A percentile compares a stretch with the other conserved stretches of the same genome.
Evolutionary conservation across 2,113 vertebrate species (phyloP).

Genomic region (Chionis minor): DNA sequence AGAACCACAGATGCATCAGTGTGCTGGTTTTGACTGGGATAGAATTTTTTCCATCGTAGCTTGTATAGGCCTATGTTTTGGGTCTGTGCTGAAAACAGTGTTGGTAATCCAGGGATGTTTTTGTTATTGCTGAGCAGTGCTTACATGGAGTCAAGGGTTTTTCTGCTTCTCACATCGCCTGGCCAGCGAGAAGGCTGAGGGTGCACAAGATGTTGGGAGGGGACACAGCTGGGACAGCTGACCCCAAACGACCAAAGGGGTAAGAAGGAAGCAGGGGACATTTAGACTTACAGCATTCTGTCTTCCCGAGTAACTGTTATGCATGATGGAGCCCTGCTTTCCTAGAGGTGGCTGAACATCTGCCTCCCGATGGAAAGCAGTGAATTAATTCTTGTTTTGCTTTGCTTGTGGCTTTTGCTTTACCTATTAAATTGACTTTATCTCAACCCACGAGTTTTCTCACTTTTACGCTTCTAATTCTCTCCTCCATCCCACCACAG

Average conservation of each 20-base stretch:
- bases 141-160: neutral
- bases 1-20: neutral
- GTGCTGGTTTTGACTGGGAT: neutral
- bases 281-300: neutral
- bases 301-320: neutral
- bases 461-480: neutral
- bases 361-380: neutral
- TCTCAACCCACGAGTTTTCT: neutral
- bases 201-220: neutral
- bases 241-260: neutral
- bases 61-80: neutral
- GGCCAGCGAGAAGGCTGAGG: neutral
- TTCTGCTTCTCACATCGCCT: neutral
- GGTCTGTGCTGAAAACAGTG: neutral
- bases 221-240: neutral
- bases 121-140: neutral
- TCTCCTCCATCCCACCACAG: neutral
- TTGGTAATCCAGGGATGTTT: neutral
- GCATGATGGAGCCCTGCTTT: neutral
- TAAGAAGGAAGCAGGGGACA: neutral
- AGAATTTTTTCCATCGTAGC: neutral
- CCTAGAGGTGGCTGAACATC: neutral
- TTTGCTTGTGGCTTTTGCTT: neutral
- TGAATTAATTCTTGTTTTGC: neutral
- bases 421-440: neutral